phyloP scores from a whole-genome alignment of 2,888 invertebrate genomes.

The Tipula confusa region DNA sequence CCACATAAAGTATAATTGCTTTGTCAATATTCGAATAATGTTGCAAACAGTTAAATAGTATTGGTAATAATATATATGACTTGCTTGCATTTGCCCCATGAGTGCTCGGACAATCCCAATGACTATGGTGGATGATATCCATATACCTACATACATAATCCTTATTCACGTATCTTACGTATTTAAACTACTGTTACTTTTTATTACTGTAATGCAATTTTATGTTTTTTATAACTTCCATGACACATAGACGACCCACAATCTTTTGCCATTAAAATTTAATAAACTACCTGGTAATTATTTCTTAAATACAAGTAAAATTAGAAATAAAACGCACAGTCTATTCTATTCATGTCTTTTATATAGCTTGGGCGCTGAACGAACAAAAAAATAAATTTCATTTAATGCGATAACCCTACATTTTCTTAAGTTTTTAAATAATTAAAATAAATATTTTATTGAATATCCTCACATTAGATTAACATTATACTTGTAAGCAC shows the following conservation, averaged over 20 bases:
- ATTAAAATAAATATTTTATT: conserved; percentile 3
- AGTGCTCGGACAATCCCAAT: no score
- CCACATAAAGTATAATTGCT: no score
- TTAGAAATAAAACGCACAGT: background rate
- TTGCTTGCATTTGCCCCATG: no score
- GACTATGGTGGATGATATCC: no score
- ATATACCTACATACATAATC: no score
- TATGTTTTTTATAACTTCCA: background rate
- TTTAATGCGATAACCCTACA: background rate
- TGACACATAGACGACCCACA: background rate
- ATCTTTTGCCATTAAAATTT: background rate
- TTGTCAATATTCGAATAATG: no score
- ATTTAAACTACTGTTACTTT: background rate
- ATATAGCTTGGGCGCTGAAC: background rate
- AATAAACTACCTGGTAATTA: background rate
- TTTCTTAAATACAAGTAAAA: background rate
- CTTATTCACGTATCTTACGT: background rate
- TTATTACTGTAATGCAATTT: background rate
- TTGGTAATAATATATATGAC: no score
- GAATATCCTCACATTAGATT: background rate
- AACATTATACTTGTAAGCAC: no score
- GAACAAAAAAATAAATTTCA: background rate
- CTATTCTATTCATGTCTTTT: background rate
- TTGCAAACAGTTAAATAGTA: no score
- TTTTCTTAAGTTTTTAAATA: background rate